Percentiles rank a stretch among this genome's conserved stretches.
phyloP scores from a whole-genome alignment of 1,140 invertebrate genomes.

The Hylaeus anthracinus region DNA sequence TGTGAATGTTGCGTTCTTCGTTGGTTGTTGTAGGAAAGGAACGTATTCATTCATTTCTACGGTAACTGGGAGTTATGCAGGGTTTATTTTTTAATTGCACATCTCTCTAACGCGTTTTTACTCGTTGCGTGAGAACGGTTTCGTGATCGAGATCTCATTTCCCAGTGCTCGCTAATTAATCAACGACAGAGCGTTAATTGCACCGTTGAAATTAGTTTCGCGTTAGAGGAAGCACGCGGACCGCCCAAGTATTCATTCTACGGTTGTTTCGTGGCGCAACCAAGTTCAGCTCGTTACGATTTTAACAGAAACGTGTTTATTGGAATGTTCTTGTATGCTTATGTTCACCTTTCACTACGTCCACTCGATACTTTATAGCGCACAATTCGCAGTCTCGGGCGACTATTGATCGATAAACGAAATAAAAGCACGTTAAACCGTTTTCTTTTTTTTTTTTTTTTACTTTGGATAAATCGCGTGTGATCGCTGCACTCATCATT shows the following conservation, averaged over 20 bases:
- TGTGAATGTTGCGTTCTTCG: too few relatives aligned
- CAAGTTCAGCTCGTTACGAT: background rate
- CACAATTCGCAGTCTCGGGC: background rate
- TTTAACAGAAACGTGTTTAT: constrained; percentile 5
- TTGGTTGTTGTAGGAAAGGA: too few relatives aligned
- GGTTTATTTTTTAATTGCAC: background rate
- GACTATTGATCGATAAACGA: background rate
- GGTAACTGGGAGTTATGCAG: too few relatives aligned
- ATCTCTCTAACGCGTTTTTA: background rate
- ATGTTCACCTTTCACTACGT: constrained; percentile 15
- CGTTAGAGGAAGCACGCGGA: background rate
- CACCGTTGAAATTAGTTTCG: constrained; percentile 1
- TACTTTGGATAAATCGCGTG: too few relatives aligned
- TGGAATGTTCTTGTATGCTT: background rate
- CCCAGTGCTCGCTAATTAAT: constrained; percentile 11
- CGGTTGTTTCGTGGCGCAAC: background rate
- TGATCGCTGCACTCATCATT: too few relatives aligned
- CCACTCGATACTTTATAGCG: background rate
- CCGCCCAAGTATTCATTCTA: background rate
- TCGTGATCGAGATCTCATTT: background rate
- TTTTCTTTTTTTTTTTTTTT: too few relatives aligned
- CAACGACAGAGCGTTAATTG: constrained; percentile 35
- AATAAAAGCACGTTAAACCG: background rate
- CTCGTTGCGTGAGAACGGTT: constrained; percentile 19
- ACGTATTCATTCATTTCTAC: too few relatives aligned